Evolutionary conservation across 2,888 invertebrate species (phyloP).

Genomic region (Unio pictorum): DNA sequence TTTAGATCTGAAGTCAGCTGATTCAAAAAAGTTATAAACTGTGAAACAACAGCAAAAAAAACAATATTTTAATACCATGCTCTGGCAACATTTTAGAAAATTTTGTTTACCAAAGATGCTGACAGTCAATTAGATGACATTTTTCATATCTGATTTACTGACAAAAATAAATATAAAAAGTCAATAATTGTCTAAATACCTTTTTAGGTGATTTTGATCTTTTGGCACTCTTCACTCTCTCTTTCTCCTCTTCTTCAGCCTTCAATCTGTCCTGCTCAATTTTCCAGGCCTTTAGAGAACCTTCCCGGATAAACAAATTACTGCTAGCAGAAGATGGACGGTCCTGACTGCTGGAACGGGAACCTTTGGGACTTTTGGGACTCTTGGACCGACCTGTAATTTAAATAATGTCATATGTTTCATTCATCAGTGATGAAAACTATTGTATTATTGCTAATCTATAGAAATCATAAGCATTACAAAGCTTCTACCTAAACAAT

Average conservation of each 20-base stretch:
- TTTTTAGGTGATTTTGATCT: constrained; percentile 59
- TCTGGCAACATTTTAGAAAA: too few relatives aligned
- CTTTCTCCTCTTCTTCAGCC: constrained; percentile 67
- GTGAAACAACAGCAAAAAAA: too few relatives aligned
- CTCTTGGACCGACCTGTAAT: constrained; percentile 48
- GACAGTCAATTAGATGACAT: too few relatives aligned
- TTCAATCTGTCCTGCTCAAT: constrained; percentile 61
- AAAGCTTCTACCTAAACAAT: too few relatives aligned
- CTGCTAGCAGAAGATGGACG: constrained; percentile 33
- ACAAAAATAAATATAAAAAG: neutral
- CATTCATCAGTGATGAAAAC: too few relatives aligned
- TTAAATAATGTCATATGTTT: neutral
- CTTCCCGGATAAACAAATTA: constrained; percentile 58
- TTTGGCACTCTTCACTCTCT: constrained; percentile 58
- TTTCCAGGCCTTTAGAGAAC: constrained; percentile 67
- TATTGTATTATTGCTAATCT: too few relatives aligned
- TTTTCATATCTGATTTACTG: too few relatives aligned
- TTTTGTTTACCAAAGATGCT: too few relatives aligned
- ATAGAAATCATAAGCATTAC: too few relatives aligned
- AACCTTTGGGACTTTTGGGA: constrained; percentile 41
- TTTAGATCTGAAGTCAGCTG: too few relatives aligned
- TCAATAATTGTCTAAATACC: constrained; percentile 26
- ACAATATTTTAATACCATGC: too few relatives aligned
- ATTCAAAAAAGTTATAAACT: too few relatives aligned
- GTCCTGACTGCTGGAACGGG: constrained; percentile 56